A percentile compares a stretch with the other conserved stretches of the same genome.
phyloP scores from a whole-genome alignment of 1,140 invertebrate genomes.

The Calycopis cecrops region DNA sequence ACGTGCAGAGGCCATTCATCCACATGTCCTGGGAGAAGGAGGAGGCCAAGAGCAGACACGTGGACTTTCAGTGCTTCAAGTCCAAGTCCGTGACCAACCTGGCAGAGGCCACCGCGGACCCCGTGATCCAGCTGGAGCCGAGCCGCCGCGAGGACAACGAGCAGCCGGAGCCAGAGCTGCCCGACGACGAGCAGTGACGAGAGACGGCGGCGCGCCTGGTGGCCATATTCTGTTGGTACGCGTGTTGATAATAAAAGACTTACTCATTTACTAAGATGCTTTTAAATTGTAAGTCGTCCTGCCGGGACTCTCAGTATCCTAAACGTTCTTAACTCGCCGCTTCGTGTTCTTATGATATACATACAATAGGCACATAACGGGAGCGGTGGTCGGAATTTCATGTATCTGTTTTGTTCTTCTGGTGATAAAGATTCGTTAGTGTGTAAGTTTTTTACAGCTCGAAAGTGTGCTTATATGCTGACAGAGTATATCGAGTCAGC shows the following conservation, averaged over 20 bases:
- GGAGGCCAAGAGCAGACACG: constrained; percentile 98
- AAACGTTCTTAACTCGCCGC: neutral
- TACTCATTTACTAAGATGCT: neutral
- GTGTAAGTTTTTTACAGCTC: no score
- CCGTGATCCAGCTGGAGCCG: constrained; percentile 66
- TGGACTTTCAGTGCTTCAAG: constrained; percentile 98
- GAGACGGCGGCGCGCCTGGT: constrained; percentile 25
- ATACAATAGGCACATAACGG: no score
- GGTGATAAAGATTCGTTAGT: no score
- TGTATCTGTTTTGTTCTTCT: no score
- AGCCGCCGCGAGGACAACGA: constrained; percentile 36
- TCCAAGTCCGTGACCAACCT: constrained; percentile 96
- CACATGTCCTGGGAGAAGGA: constrained; percentile 99
- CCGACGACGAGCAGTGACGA: constrained; percentile 51
- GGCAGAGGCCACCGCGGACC: constrained; percentile 93
- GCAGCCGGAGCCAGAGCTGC: constrained; percentile 32
- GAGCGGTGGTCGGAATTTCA: no score
- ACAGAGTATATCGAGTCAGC: no score
- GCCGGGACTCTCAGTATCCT: neutral
- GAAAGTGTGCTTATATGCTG: no score
- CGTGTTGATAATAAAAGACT: constrained; percentile 15
- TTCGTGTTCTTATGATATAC: constrained; percentile 1
- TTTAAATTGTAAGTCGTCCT: neutral
- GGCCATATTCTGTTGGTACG: constrained; percentile 36
- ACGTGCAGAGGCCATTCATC: constrained; percentile 99